Evolutionary conservation across 2,888 invertebrate species (phyloP).

Genomic region (Amphimallon solstitiale): DNA sequence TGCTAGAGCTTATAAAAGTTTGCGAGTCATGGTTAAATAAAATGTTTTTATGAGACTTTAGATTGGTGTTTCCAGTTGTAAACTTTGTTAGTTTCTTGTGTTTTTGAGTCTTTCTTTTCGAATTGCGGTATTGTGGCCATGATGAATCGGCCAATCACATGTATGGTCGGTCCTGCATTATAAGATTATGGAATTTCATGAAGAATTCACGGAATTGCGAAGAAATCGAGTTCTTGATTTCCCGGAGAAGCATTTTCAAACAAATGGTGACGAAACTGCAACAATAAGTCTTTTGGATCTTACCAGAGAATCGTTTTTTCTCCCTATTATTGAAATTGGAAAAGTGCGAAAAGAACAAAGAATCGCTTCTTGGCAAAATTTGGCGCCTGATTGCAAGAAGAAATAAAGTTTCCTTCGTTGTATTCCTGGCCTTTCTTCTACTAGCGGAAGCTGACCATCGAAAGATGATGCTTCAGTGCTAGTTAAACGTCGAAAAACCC

Average conservation of each 20-base stretch:
- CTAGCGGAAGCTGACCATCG: not conserved
- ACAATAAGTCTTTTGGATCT: not conserved
- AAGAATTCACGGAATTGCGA: too few species aligned
- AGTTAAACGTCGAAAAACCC: not conserved
- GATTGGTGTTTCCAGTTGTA: not conserved
- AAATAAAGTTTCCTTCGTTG: slow-evolving; percentile 3
- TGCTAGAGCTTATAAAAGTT: not conserved
- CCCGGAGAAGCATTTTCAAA: not conserved
- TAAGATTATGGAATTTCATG: not conserved
- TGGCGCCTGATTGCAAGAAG: not conserved
- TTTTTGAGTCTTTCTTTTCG: not conserved
- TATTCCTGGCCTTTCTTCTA: not conserved
- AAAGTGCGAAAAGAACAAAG: not conserved
- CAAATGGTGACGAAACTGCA: not conserved
- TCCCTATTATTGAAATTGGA: not conserved
- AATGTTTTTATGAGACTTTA: not conserved
- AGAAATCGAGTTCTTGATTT: not conserved
- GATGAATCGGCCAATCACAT: not conserved
- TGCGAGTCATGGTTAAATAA: not conserved
- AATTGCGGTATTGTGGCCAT: too few species aligned
- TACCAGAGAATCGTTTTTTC: not conserved
- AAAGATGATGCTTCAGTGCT: not conserved
- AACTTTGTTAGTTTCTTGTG: not conserved
- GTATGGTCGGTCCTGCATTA: not conserved
- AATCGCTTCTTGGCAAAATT: slow-evolving; percentile 2